Conservation (phyloP, 2,113 vertebrate genomes). For the Enhydra lutris region DNA sequence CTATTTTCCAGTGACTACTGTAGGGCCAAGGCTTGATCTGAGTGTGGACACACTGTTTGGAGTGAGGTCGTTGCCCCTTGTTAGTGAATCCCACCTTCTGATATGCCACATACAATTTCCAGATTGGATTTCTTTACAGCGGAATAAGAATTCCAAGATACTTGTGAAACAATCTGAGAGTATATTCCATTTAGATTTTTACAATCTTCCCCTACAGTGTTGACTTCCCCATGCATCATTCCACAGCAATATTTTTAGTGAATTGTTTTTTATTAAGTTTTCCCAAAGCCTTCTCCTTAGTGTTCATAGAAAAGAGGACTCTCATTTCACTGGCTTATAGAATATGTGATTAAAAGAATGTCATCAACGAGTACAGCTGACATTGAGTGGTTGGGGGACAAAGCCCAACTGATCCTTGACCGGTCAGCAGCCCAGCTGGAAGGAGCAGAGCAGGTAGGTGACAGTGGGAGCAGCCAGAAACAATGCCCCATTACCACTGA, state of each 20-base stretch:
- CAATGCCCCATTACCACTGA: fast-evolving
- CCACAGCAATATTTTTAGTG: background rate
- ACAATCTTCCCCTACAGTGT: background rate
- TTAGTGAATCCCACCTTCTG: background rate
- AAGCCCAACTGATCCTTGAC: background rate
- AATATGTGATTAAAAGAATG: background rate
- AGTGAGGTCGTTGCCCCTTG: background rate
- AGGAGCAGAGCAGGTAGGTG: background rate
- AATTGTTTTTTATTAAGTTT: background rate
- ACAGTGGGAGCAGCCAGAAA: background rate
- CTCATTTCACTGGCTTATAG: background rate
- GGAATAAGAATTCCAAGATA: background rate
- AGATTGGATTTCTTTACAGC: background rate
- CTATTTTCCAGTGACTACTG: background rate
- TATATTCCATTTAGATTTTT: background rate
- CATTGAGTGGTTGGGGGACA: background rate
- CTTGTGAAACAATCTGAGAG: background rate
- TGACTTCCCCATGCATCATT: background rate
- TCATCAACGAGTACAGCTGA: background rate
- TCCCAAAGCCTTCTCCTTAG: background rate
- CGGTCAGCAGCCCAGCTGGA: background rate
- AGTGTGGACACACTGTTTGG: background rate
- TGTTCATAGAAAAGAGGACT: background rate
- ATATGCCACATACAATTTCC: background rate
- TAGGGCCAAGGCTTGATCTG: background rate